phyloP scores from a whole-genome alignment of 1,140 invertebrate genomes.

The Pseudomyrmex flavicornis region DNA sequence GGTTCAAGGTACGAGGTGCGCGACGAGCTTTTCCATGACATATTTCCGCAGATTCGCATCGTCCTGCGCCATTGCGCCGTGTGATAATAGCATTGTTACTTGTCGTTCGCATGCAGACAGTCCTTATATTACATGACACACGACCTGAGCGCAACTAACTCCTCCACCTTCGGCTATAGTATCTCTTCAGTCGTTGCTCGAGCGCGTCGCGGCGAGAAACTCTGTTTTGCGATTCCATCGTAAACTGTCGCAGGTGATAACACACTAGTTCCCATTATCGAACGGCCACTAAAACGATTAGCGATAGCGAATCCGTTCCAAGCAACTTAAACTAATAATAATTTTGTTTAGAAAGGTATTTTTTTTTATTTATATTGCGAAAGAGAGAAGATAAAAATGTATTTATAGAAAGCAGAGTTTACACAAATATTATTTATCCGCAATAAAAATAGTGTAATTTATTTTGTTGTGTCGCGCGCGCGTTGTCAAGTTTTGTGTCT shows the following conservation, averaged over 20 bases:
- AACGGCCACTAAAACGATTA: neutral
- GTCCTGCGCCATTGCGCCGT: slow-evolving; percentile 78
- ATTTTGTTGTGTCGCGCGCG: no score
- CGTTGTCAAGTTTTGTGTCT: no score
- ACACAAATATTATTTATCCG: no score
- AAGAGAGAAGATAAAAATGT: no score
- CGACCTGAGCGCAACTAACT: slow-evolving; percentile 63
- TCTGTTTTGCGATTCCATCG: slow-evolving; percentile 57
- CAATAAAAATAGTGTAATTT: no score
- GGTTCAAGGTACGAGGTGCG: slow-evolving; percentile 68
- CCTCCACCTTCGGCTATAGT: slow-evolving; percentile 64
- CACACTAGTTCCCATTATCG: slow-evolving; percentile 34
- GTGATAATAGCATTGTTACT: slow-evolving; percentile 83
- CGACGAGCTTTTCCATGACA: slow-evolving; percentile 59
- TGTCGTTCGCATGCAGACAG: slow-evolving; percentile 71
- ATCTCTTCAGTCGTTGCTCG: slow-evolving; percentile 82
- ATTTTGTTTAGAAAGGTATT: neutral
- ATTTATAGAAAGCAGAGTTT: no score
- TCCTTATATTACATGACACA: slow-evolving; percentile 82
- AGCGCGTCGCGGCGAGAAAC: slow-evolving; percentile 72
- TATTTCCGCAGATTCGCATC: slow-evolving; percentile 70
- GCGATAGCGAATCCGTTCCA: neutral
- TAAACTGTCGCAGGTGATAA: slow-evolving; percentile 25
- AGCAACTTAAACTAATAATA: neutral
- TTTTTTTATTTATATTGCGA: no score